Base-by-base conservation (phyloP, 2,797 vertebrate species). In the Vireo griseus region DNA sequence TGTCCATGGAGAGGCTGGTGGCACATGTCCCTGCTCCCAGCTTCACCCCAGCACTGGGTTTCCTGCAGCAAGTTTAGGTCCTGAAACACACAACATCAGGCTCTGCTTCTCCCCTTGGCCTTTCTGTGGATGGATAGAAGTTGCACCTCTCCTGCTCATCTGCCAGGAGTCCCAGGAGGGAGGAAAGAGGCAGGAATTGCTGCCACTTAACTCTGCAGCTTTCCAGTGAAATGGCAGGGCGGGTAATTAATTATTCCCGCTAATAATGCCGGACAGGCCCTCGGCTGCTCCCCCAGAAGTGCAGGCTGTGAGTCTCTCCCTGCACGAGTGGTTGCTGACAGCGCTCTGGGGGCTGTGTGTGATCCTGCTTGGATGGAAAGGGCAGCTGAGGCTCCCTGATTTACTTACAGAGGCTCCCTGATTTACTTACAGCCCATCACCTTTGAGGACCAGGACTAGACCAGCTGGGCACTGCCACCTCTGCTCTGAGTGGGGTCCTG, bases 161-260 rank as follows among this genome's bases (percentile, higher is more conserved):
- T 55, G 18, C 21, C 0, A 0, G 48, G 31, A 16, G 5, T 11
- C 55, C 57, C 75, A 40, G 78, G 75, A 39, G 4, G 16, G 21
- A 55, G 47, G 52, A 55, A 65, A 85, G 67, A 58, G 59, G 71
- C 63, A 59, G 68, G 44, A 48, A 39, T 7, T 59, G 65, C 68
- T 51, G 42, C 44, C 59, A 54, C 26, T 8, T 39, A 4, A 33
- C 75, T 68, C 58, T 87, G 52, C 54, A 65, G 44, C 44, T 90
- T 73, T 35, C 61, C 52, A 21, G 68, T 20, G 79, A 79, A 69
- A 62, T 7, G 55, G 65, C 55, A 76, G 76, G 31, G 35, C 1
- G 10, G 48, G 63, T 69, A 66, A 93, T 79, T 72, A 86, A 74
- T 82, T 85, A 59, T 71, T 62, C 13, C 52, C 40, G 68, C 57